These are phyloP conservation scores for Suricata suricatta DNA, from an alignment of 2,113 vertebrate species.

Conservation along the genomic window DNA sequence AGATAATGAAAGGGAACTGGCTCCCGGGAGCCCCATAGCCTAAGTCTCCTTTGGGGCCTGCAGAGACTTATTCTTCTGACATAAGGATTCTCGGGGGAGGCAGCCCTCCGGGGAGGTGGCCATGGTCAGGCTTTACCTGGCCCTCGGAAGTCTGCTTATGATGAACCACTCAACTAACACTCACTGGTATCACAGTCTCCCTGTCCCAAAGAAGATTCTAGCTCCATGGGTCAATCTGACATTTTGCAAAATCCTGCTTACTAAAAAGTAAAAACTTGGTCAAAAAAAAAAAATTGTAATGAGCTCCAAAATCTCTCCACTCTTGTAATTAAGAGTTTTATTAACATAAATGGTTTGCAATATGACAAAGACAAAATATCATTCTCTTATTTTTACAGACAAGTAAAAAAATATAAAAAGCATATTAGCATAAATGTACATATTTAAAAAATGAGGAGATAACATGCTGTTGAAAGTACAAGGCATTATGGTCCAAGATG, in stretches of 20 bases:
- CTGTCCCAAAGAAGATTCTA: slow-evolving; percentile 88
- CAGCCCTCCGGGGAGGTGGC: slow-evolving; percentile 27
- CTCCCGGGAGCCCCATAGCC: slow-evolving; percentile 91
- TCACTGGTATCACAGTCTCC: slow-evolving; percentile 96
- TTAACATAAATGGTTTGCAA: neutral
- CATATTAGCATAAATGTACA: neutral
- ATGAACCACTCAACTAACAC: slow-evolving; percentile 95
- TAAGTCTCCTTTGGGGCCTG: slow-evolving; percentile 93
- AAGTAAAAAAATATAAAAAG: neutral
- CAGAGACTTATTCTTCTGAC: slow-evolving; percentile 94
- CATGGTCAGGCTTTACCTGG: slow-evolving; percentile 88
- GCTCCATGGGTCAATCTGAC: slow-evolving; percentile 93
- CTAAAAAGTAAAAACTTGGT: slow-evolving; percentile 45
- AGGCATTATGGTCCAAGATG: neutral
- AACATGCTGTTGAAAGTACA: neutral
- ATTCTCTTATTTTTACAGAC: slow-evolving; percentile 5
- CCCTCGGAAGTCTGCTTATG: slow-evolving; percentile 93
- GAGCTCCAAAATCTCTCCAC: neutral
- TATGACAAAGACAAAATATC: neutral
- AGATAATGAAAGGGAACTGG: slow-evolving; percentile 93
- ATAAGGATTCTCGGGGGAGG: slow-evolving; percentile 85
- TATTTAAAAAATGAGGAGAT: neutral
- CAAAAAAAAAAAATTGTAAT: neutral
- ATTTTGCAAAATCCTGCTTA: slow-evolving; percentile 87
- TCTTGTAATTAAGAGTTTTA: neutral